These are phyloP conservation scores for Corythoichthys haematopterus DNA, from an alignment of 2,113 vertebrate species.

Conservation along the genomic window DNA sequence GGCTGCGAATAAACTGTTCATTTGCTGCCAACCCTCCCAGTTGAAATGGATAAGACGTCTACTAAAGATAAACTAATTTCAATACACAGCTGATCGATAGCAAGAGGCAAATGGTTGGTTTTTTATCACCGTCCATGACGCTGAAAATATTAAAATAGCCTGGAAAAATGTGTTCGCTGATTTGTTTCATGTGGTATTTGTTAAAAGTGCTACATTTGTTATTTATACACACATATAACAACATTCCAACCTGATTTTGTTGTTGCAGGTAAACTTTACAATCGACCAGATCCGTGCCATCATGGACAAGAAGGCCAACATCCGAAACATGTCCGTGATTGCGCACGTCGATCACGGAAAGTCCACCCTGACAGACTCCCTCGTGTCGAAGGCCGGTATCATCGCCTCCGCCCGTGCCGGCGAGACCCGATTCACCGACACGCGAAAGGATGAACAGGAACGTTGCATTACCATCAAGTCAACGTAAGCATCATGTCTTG, in stretches of 20 bases:
- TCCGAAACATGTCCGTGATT: constrained; percentile 98
- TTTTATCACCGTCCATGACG: no score
- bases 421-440: constrained; percentile 94
- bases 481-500: constrained; percentile 74
- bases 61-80: no score
- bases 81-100: no score
- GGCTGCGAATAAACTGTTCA: no score
- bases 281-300: constrained; percentile 96
- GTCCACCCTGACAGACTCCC: constrained; percentile 89
- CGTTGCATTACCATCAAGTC: constrained; percentile 98
- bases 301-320: constrained; percentile 99
- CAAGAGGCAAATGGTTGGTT: no score
- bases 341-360: constrained; percentile 96
- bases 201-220: no score
- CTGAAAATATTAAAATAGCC: no score
- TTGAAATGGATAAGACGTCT: no score
- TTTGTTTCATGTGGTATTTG: no score
- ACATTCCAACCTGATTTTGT: background rate
- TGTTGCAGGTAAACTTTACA: constrained; percentile 89
- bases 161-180: no score
- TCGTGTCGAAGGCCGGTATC: constrained; percentile 97
- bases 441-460: constrained; percentile 92
- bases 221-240: no score
- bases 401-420: constrained; percentile 87
- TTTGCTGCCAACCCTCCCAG: no score